Evolutionary conservation across 2,797 vertebrate genomes (phyloP), one percentile per base, ranked within the genome.

Genomic region (Arvicola amphibius): DNA sequence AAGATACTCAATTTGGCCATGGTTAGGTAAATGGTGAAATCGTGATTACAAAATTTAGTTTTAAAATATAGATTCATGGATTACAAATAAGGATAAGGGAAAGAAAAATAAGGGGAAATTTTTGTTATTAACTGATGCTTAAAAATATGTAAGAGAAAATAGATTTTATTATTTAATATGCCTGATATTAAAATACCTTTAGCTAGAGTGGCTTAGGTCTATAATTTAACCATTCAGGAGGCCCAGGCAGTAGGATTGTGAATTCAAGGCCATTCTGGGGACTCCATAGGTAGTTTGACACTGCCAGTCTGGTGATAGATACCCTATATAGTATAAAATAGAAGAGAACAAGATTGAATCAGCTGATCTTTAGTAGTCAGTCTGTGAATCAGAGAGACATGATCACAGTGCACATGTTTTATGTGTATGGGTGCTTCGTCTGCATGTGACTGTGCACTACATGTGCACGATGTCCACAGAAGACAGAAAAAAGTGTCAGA

Each of bases 161-260:
- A 90, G 37, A 14, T 73, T 74, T 90, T 73, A 84, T 87, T 90
- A 88, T 88, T 94, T 37, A 88, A 1, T 92, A 34, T 71, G 14
- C 76, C 19, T 94, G 43, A 59, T 29, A 77, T 79, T 89, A 92
- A 92, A 88, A 71, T 95, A 83, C 59, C 40, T 85, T 91, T 90
- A 94, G 65, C 19, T 25, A 51, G 16, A 63, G 9, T 79, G 11
- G 19, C 48, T 46, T 23, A 53, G 48, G n/a, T 46, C 59, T 69
- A 23, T 51, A 53, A 21, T 37, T 76, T 63, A 12, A 65, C 32
- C 53, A 46, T 9, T 37, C 12, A 8, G 32, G 23, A 73, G 29
- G 12, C 74, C 65, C 14, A 78, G 34, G 32, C 14, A 65, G 59
- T 76, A 79, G 43, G 59, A 13, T 51, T 51, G 25, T 61, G 9